Evolutionary conservation across 2,888 invertebrate genomes (phyloP).

Genomic region (Pammene fasciana): DNA sequence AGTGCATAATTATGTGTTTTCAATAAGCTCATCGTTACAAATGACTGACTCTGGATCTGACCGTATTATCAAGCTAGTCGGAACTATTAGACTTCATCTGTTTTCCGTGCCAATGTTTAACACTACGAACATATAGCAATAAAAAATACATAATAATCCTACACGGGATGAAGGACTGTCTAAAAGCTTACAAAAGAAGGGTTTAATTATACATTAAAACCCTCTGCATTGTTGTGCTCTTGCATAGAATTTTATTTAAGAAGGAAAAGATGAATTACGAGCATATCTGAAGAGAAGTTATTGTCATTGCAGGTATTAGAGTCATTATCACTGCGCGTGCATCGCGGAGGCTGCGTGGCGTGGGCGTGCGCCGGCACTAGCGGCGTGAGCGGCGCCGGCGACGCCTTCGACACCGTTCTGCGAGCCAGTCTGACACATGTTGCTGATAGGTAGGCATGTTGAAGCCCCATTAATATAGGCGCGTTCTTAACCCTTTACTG

Average conservation of each 20-base stretch:
- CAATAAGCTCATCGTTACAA: conserved; percentile 1
- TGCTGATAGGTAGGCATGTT: conserved; percentile 59
- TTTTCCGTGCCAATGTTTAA: too few species aligned
- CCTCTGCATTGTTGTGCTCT: too few species aligned
- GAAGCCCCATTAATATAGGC: too few species aligned
- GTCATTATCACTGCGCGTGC: conserved; percentile 57
- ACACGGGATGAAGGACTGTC: too few species aligned
- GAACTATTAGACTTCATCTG: too few species aligned
- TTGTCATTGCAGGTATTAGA: conserved; percentile 65
- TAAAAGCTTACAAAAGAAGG: too few species aligned
- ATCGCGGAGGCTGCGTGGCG: conserved; percentile 62
- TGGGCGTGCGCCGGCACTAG: conserved; percentile 59
- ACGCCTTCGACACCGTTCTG: conserved; percentile 68
- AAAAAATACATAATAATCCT: too few species aligned
- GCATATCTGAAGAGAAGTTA: neutral
- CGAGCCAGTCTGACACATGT: conserved; percentile 62
- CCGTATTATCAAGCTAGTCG: neutral
- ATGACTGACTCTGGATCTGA: neutral
- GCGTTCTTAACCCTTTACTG: too few species aligned
- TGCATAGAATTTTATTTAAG: too few species aligned
- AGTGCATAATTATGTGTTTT: conserved; percentile 7
- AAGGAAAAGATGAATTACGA: neutral
- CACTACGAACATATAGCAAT: too few species aligned
- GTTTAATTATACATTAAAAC: too few species aligned
- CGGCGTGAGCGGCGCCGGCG: conserved; percentile 53